Evolutionary conservation across 2,113 vertebrate species (phyloP).

Genomic region (Pardalotus punctatus): DNA sequence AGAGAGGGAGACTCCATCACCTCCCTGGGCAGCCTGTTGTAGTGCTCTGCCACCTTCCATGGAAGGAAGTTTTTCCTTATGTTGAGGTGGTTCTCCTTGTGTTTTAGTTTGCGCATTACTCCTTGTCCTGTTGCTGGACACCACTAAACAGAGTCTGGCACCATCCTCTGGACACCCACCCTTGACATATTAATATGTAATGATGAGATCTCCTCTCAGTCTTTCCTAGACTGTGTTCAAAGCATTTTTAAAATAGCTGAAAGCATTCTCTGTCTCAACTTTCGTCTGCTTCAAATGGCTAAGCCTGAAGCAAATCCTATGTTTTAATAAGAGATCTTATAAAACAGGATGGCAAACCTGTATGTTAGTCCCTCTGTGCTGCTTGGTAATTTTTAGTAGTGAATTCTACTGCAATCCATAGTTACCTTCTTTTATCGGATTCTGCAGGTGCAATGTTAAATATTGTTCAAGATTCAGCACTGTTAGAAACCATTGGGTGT

Average conservation of each 20-base stretch:
- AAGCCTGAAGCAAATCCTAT: not conserved
- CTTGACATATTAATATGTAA: not conserved
- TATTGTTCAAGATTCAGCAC: conserved; percentile 94
- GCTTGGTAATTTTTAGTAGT: not conserved
- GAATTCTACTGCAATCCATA: not conserved
- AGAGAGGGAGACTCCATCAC: not conserved
- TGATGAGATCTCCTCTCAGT: not conserved
- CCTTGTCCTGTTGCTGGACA: not conserved
- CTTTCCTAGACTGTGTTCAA: not conserved
- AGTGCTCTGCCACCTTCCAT: not conserved
- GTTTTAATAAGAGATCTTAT: not conserved
- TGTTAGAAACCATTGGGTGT: conserved; percentile 91
- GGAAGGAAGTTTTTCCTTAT: not conserved
- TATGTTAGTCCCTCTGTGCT: not conserved
- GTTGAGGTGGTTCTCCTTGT: not conserved
- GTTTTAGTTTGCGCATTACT: not conserved
- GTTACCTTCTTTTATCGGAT: conserved; percentile 5
- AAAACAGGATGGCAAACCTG: not conserved
- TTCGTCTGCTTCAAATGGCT: not conserved
- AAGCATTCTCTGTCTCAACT: not conserved
- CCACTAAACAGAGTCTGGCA: not conserved
- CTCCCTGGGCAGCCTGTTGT: not conserved
- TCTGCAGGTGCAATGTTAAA: conserved; percentile 92
- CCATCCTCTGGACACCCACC: not conserved
- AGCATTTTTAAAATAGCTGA: not conserved